phyloP scores from a whole-genome alignment of 2,888 invertebrate genomes.

The Crepidodera aurea region DNA sequence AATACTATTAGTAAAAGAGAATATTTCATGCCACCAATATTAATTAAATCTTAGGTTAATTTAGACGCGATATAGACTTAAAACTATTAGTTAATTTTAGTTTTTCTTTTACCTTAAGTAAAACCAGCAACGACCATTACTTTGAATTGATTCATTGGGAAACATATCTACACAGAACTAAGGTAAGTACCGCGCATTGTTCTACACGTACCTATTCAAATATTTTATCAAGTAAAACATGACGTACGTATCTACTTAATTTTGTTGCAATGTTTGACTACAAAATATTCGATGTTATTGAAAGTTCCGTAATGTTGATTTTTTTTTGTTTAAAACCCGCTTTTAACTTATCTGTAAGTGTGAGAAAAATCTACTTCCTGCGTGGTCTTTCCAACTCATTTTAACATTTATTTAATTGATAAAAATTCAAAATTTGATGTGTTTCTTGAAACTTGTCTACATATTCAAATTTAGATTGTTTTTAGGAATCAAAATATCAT shows the following conservation, averaged over 20 bases:
- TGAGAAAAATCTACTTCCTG: too few relatives aligned
- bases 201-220: constrained; percentile 10
- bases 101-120: background rate
- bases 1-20: too few relatives aligned
- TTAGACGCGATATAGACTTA: background rate
- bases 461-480: too few relatives aligned
- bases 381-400: too few relatives aligned
- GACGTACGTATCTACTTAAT: constrained; percentile 14
- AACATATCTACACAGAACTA: background rate
- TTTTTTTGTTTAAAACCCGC: background rate
- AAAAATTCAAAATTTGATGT: too few relatives aligned
- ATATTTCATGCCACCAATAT: too few relatives aligned
- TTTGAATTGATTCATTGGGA: background rate
- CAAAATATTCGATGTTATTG: background rate
- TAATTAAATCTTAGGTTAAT: too few relatives aligned
- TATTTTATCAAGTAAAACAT: constrained; percentile 26
- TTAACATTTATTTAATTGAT: too few relatives aligned
- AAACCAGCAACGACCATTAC: background rate
- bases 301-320: background rate
- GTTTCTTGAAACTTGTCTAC: too few relatives aligned
- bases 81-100: background rate
- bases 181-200: constrained; percentile 11
- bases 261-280: constrained; percentile 14
- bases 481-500: too few relatives aligned
- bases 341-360: too few relatives aligned